These are phyloP conservation scores for Cacatua alba DNA, from an alignment of 2,113 vertebrate genomes.

Conservation along the genomic window DNA sequence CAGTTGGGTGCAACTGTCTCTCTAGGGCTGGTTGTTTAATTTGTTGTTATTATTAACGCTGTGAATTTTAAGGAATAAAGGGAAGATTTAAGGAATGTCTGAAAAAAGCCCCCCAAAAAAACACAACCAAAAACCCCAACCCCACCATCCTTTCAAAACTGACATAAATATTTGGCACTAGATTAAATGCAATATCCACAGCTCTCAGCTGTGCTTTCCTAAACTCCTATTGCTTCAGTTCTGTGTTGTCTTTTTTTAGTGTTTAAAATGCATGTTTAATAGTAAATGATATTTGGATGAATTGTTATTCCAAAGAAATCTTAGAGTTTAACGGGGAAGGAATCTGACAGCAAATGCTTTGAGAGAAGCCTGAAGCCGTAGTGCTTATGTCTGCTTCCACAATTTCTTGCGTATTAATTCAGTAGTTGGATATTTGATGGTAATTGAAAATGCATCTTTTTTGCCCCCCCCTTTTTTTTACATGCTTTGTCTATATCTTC, in stretches of 20 bases:
- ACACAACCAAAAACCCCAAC: background rate
- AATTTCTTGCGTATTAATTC: background rate
- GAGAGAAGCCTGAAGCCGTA: background rate
- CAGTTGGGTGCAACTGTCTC: constrained; percentile 81
- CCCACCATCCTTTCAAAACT: background rate
- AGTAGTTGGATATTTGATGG: background rate
- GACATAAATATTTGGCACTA: constrained; percentile 21
- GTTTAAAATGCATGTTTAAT: background rate
- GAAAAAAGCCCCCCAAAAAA: background rate
- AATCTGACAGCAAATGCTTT: background rate
- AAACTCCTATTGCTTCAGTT: background rate
- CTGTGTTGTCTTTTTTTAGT: background rate
- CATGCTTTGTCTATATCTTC: background rate
- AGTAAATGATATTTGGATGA: background rate
- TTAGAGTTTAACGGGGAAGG: background rate
- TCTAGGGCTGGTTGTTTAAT: constrained; percentile 58
- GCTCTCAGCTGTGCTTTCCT: background rate
- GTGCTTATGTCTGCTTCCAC: background rate
- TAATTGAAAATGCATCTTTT: background rate
- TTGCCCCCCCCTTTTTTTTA: background rate
- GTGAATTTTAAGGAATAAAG: constrained; percentile 57
- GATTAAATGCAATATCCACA: background rate
- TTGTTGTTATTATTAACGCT: constrained; percentile 56
- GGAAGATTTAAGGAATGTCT: constrained; percentile 19
- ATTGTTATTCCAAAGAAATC: background rate